Conservation (phyloP, 2,113 vertebrate species). For the Ornithorhynchus anatinus region DNA sequence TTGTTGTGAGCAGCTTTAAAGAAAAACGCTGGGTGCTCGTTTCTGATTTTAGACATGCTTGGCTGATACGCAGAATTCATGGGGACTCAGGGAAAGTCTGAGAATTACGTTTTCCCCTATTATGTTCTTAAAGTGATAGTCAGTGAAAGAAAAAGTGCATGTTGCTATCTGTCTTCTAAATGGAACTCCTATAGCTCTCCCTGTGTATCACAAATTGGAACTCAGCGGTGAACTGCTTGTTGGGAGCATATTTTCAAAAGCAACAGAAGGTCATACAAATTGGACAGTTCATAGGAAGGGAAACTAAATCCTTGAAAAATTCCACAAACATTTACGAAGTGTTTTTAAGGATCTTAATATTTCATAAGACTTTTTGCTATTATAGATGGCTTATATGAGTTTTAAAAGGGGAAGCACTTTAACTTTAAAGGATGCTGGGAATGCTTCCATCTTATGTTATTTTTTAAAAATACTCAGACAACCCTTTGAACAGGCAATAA, state of each 20-base stretch:
- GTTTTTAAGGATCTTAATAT: background rate
- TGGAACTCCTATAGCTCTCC: background rate
- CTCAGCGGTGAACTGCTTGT: background rate
- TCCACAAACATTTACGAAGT: background rate
- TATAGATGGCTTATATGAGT: background rate
- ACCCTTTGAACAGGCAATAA: background rate
- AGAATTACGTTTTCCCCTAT: background rate
- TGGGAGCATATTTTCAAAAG: background rate
- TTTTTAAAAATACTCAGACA: background rate
- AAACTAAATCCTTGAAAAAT: background rate
- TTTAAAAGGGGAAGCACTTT: background rate
- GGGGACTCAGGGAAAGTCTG: background rate
- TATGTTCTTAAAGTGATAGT: background rate
- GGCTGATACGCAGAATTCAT: background rate
- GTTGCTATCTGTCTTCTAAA: constrained; percentile 14
- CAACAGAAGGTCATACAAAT: constrained; percentile 9
- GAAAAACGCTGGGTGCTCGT: background rate
- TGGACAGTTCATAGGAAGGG: background rate
- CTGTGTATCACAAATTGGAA: constrained; percentile 8
- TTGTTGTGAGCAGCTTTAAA: background rate
- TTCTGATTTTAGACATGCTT: background rate
- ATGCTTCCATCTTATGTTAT: background rate
- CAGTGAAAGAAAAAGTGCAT: constrained; percentile 1
- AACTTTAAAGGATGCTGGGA: background rate
- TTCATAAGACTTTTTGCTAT: background rate